Base-by-base conservation (phyloP, 2,113 vertebrate genomes). In the Laticauda colubrina region DNA sequence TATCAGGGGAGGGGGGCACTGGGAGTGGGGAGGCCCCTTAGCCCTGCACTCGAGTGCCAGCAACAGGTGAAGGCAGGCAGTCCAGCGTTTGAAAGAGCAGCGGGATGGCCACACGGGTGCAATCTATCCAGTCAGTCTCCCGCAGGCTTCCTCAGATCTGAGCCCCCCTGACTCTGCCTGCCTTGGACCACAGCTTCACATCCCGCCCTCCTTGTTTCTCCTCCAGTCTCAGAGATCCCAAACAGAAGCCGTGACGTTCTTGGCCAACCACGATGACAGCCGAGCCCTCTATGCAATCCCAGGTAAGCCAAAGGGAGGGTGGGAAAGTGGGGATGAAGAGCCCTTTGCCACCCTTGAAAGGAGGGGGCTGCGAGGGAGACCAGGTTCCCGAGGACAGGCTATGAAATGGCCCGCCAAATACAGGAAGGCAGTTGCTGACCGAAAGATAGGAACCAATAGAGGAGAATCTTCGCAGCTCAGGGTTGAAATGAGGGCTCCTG, bases 181-280 rank as follows among this genome's bases (percentile, higher is more conserved):
- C 5, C 4, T 53, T 14, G 7, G 5, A 5, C 45, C 24, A 10
- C 55, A 1, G 26, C 6, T 90, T 12, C 34, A 61, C 45, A 26
- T 55, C 21, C 15, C 91, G 90, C 91, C 69, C 85, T 1, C 59
- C 29, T 59, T 85, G 91, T 53, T 96, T 26, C 10, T 45, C 85
- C 94, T n/a, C 93, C 96, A 99, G 99, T 99, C 99, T 90, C 99
- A 99, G 98, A 98, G 99, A 89, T 99, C 99, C 21, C 99, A 99
- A 97, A 99, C 99, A 0, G 99, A 99, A 97, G 99, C 99, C 0
- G 99, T 99, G 97, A 99, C 99, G 2, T 99, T 99, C 96, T 97
- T 99, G 96, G 99, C 99, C 34, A 99, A 99, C 94, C 99, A 99
- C 0, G 99, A 99, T 23, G 99, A 99, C 97, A 99, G 99, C 97